A percentile compares a stretch with the other conserved stretches of the same genome.
phyloP scores from a whole-genome alignment of 1,140 invertebrate genomes.

The Thaumetopoea pityocampa region DNA sequence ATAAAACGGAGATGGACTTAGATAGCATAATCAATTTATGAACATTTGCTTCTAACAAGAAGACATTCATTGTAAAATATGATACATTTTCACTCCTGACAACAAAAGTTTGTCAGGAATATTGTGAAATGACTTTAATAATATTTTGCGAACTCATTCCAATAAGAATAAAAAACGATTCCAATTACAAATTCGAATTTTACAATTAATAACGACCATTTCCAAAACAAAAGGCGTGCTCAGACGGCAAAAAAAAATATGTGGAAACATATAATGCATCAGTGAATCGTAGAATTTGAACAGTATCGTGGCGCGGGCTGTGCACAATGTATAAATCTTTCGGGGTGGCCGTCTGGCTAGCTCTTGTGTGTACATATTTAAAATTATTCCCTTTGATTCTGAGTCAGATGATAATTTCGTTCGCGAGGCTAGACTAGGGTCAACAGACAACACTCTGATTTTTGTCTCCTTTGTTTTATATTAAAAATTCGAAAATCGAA shows the following conservation, averaged over 20 bases:
- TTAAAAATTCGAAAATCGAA: no score
- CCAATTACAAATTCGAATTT: slow-evolving; percentile 13
- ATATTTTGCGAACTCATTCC: not conserved
- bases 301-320: slow-evolving; percentile 41
- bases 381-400: slow-evolving; percentile 73
- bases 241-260: slow-evolving; percentile 54
- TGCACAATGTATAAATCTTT: slow-evolving; percentile 57
- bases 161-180: slow-evolving; percentile 17
- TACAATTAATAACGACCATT: slow-evolving; percentile 15
- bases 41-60: no score
- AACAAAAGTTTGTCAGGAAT: no score
- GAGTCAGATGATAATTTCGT: slow-evolving; percentile 70
- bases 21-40: no score
- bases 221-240: slow-evolving; percentile 48
- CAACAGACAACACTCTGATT: slow-evolving; percentile 29
- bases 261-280: slow-evolving; percentile 56
- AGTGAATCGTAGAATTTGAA: slow-evolving; percentile 53
- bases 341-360: slow-evolving; percentile 57
- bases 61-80: no score
- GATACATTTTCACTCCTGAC: no score
- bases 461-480: not conserved
- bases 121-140: no score
- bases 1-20: no score
- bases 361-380: slow-evolving; percentile 67
- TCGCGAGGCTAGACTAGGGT: slow-evolving; percentile 41